A percentile compares a stretch with the other conserved stretches of the same genome.
phyloP scores from a whole-genome alignment of 1,140 invertebrate genomes.

The Macrotrachela quadricornifera region DNA sequence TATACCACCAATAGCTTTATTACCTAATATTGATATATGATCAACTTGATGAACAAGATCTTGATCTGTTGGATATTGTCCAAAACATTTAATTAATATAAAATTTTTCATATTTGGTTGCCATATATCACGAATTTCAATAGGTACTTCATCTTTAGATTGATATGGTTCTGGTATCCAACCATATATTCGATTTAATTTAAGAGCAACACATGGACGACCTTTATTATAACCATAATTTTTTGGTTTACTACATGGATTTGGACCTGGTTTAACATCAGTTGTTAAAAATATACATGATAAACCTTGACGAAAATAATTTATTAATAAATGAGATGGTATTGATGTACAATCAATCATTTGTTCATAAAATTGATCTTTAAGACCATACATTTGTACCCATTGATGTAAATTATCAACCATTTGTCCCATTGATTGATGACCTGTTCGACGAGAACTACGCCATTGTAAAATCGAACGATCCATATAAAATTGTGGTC shows the following conservation, averaged over 20 bases:
- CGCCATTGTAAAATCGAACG: too few species aligned
- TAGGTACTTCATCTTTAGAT: conserved; percentile 3
- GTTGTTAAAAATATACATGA: too few species aligned
- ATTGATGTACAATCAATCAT: conserved; percentile 7
- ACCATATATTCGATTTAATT: conserved; percentile 20
- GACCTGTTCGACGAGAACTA: too few species aligned
- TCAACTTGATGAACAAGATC: conserved; percentile 10
- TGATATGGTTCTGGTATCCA: conserved; percentile 8
- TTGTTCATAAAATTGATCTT: conserved; percentile 8
- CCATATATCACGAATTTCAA: not conserved
- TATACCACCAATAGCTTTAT: conserved; percentile 8
- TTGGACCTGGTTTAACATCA: too few species aligned
- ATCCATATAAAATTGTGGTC: not conserved
- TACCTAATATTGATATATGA: conserved; percentile 7
- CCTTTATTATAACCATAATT: conserved; percentile 23
- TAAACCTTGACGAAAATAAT: too few species aligned
- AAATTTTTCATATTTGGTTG: not conserved
- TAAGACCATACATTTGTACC: not conserved
- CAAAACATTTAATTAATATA: conserved; percentile 10
- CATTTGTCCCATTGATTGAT: too few species aligned
- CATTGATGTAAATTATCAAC: too few species aligned
- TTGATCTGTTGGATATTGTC: conserved; percentile 11
- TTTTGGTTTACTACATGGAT: conserved; percentile 11
- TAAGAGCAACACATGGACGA: conserved; percentile 22
- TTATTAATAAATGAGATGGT: too few species aligned